phyloP scores from a whole-genome alignment of 2,888 invertebrate species.

The Horisme vitalbata region DNA sequence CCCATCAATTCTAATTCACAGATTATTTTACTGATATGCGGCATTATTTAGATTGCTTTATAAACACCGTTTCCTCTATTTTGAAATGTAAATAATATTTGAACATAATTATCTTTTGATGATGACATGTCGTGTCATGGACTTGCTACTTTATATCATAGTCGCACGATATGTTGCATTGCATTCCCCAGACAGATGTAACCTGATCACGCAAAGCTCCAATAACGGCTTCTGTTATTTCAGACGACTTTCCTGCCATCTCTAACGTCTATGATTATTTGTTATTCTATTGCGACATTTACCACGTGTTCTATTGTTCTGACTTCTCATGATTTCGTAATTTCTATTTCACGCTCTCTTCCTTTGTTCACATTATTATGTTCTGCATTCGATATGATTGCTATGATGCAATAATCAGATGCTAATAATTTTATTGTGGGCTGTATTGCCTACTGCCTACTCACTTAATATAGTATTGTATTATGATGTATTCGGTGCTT shows the following conservation, averaged over 20 bases:
- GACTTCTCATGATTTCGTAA: slow-evolving; percentile 43
- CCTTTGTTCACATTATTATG: slow-evolving; percentile 35
- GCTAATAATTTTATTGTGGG: slow-evolving; percentile 33
- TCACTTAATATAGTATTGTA: too few relatives aligned
- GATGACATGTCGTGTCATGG: slow-evolving; percentile 47
- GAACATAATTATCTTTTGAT: slow-evolving; percentile 45
- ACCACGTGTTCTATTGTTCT: slow-evolving; percentile 61
- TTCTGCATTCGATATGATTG: slow-evolving; percentile 22
- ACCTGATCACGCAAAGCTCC: slow-evolving; percentile 55
- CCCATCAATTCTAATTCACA: slow-evolving; percentile 30
- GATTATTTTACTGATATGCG: slow-evolving; percentile 17
- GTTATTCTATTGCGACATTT: slow-evolving; percentile 50
- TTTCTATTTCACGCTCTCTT: slow-evolving; percentile 38
- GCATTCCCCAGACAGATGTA: slow-evolving; percentile 44
- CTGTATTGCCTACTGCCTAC: slow-evolving; percentile 18
- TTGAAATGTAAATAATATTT: slow-evolving; percentile 34
- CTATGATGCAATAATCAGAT: slow-evolving; percentile 34
- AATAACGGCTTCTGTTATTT: slow-evolving; percentile 62
- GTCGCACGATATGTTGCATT: slow-evolving; percentile 42
- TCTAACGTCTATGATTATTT: slow-evolving; percentile 43
- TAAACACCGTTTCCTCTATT: slow-evolving; percentile 23
- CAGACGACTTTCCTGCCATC: slow-evolving; percentile 47
- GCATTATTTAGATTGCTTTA: slow-evolving; percentile 26
- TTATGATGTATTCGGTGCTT: too few relatives aligned
- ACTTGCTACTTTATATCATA: slow-evolving; percentile 34